Evolutionary conservation across 2,888 invertebrate species (phyloP).

Genomic region (Anticlea derivata): DNA sequence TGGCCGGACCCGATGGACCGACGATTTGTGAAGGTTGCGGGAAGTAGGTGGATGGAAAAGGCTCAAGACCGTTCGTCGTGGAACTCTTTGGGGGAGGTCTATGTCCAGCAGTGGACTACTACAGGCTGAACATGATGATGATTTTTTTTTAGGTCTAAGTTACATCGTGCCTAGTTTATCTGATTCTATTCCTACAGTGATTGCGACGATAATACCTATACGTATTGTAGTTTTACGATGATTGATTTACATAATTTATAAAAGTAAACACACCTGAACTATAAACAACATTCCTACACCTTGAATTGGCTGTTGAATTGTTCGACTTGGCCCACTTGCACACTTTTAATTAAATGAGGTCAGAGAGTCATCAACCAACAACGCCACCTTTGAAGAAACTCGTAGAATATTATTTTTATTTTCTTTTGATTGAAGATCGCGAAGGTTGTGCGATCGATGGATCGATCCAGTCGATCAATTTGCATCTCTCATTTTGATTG

Average conservation of each 20-base stretch:
- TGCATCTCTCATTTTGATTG: conserved; percentile 5
- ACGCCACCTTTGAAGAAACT: conserved; percentile 38
- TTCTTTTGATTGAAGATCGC: conserved; percentile 3
- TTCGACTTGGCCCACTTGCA: conserved; percentile 29
- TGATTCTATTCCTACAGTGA: too few relatives aligned
- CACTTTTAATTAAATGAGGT: conserved; percentile 28
- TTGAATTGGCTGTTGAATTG: conserved; percentile 26
- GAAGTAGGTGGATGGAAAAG: too few relatives aligned
- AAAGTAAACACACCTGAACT: conserved; percentile 2
- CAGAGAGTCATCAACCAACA: conserved; percentile 22
- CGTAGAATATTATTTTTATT: conserved; percentile 16
- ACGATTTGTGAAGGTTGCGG: too few relatives aligned
- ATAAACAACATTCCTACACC: conserved; percentile 21
- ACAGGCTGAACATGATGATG: too few relatives aligned
- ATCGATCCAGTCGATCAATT: conserved; percentile 21
- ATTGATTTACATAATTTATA: not conserved
- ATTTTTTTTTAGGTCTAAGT: too few relatives aligned
- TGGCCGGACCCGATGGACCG: too few relatives aligned
- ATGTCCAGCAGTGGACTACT: too few relatives aligned
- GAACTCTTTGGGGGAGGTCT: too few relatives aligned
- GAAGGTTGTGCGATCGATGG: conserved; percentile 21
- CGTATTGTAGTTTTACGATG: not conserved
- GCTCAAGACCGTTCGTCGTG: too few relatives aligned
- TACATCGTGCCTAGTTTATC: too few relatives aligned
- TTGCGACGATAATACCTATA: too few relatives aligned